Evolutionary conservation across 2,888 invertebrate species (phyloP), one percentile per base, ranked within the genome.

Genomic region (Hermaeophaga mercurialis): DNA sequence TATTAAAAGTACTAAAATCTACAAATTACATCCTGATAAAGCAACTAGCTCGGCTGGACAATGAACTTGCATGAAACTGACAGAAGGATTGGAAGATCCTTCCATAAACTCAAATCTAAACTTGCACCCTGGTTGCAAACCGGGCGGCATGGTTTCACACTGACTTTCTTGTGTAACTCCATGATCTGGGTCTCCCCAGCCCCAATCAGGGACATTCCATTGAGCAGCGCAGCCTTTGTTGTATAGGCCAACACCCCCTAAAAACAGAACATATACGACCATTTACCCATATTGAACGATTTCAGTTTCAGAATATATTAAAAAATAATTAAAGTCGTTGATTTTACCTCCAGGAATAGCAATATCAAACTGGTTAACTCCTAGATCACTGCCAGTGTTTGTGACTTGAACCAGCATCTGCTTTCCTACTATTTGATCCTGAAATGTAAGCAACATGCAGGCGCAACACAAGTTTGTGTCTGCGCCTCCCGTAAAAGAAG

Each of bases 401-500:
- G 41, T 53, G 8, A 44, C 48, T 18, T 57, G 57, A 22, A 31
- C 19, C 3, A 53, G 2, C 15, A 57, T 11, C 11, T 39, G 17
- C 24, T 56, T 56, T 1, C 49, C 46, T 1, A 19, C 43, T 3
- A 63, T 46, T 11, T 46, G 36, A 14, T 57, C 63, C 24, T 56
- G 44, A 54, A 63, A 63, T 1, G 55, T 44, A 39, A 63, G 14
- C 14, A 63, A 54, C 0, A 59, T 12, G 33, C 63, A 63, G 12
- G 52, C 54, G 47, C 62, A 64, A 18, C 64, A 64, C 45, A 58
- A 55, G 36, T 19, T 31, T 11, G 17, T 26, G 19, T 64, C 62
- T 1, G 39, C 54, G 8, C 64, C 64, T 12, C 58, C 62, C 14
- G 47, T 41, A 34, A 64, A 62, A 14, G 64, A 64, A 31, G 58